phyloP scores from a whole-genome alignment of 2,113 vertebrate genomes.

The Bubo bubo region DNA sequence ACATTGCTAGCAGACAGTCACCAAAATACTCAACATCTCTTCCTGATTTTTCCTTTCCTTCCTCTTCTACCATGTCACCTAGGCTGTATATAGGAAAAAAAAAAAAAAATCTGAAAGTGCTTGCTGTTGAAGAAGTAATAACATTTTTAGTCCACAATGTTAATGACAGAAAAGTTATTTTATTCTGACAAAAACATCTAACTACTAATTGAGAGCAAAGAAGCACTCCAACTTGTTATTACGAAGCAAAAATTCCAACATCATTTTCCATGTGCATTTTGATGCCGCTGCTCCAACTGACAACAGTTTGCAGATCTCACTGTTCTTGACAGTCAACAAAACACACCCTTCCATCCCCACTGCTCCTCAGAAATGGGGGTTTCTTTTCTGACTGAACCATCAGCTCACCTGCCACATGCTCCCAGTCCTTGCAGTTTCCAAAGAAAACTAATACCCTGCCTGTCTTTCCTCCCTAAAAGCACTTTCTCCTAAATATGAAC shows the following conservation, averaged over 20 bases:
- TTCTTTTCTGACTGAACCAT: not conserved
- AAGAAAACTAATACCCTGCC: not conserved
- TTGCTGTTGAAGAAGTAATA: not conserved
- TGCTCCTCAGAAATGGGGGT: not conserved
- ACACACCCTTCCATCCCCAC: not conserved
- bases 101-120: not conserved
- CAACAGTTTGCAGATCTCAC: not conserved
- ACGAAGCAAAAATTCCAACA: not conserved
- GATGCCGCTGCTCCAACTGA: not conserved
- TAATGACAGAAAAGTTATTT: not conserved
- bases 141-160: not conserved
- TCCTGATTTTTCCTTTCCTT: not conserved
- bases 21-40: not conserved
- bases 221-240: not conserved
- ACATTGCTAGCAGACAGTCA: not conserved
- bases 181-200: not conserved
- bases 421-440: accelerated
- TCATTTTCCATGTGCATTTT: not conserved
- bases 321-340: not conserved
- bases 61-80: not conserved
- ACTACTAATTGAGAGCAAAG: not conserved
- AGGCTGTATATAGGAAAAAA: not conserved
- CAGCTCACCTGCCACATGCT: not conserved
- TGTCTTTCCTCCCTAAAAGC: not conserved
- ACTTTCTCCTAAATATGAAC: not conserved